Evolutionary conservation across 2,113 vertebrate genomes (phyloP).

Genomic region (Pelmatolapia mariae): DNA sequence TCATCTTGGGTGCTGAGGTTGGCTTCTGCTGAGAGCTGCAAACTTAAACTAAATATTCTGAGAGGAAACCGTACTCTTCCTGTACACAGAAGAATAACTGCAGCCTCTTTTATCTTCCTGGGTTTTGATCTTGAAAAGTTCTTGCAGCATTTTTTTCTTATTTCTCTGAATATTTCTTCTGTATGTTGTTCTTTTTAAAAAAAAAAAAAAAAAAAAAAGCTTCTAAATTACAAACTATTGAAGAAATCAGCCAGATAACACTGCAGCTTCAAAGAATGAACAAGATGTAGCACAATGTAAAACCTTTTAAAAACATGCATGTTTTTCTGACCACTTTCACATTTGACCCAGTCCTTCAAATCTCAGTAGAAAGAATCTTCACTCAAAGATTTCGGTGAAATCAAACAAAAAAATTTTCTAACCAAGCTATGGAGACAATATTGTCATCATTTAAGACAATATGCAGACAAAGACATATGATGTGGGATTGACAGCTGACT

Average conservation of each 20-base stretch:
- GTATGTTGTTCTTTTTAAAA: background rate
- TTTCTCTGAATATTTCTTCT: background rate
- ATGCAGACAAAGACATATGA: background rate
- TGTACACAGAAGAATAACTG: background rate
- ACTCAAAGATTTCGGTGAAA: background rate
- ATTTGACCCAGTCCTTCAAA: background rate
- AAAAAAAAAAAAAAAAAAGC: accelerated
- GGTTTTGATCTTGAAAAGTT: background rate
- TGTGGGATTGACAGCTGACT: background rate
- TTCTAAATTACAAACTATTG: background rate
- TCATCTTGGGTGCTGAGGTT: background rate
- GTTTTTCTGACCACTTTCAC: background rate
- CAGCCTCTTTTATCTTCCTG: background rate
- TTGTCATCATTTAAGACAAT: background rate
- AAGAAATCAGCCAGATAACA: background rate
- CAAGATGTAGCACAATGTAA: background rate
- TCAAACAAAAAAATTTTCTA: background rate
- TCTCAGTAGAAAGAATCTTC: background rate
- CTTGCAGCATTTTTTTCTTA: background rate
- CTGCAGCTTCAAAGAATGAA: background rate
- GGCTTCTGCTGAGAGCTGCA: accelerated
- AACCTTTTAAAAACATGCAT: background rate
- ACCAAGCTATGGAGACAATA: background rate
- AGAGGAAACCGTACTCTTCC: background rate
- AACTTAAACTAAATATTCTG: background rate